Evolutionary conservation across 2,797 vertebrate genomes (phyloP).

Genomic region (Enteromius unitaeniatus): DNA sequence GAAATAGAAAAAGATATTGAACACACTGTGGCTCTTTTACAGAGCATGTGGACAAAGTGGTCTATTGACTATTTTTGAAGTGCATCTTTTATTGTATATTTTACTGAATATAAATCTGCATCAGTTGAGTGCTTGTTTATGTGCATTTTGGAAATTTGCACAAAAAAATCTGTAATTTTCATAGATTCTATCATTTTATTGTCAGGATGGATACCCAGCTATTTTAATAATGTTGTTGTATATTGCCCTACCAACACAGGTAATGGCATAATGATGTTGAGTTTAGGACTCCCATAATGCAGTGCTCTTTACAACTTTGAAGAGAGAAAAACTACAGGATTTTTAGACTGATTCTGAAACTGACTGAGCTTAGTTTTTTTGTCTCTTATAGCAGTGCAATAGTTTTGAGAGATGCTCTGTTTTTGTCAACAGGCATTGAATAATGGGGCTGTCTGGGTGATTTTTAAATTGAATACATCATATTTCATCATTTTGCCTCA

Average conservation of each 20-base stretch:
- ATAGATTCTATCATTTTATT: too few relatives aligned
- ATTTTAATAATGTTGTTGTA: not conserved
- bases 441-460: conserved; percentile 35
- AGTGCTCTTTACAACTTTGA: not conserved
- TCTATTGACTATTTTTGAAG: not conserved
- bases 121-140: not conserved
- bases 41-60: not conserved
- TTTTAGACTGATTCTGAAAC: not conserved
- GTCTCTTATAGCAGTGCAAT: not conserved
- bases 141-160: not conserved
- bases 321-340: not conserved
- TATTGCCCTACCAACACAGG: not conserved
- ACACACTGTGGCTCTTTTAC: not conserved
- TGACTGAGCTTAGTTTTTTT: conserved; percentile 10
- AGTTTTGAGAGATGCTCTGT: conserved; percentile 10
- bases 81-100: not conserved
- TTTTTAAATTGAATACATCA: conserved; percentile 41
- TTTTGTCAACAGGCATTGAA: conserved; percentile 34
- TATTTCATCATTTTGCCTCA: conserved; percentile 35
- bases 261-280: not conserved
- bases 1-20: not conserved
- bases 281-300: not conserved
- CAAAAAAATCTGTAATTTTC: not conserved
- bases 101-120: not conserved
- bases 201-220: not conserved